Conservation (phyloP, 2,797 vertebrate species). For the Urocyon cinereoargenteus region DNA sequence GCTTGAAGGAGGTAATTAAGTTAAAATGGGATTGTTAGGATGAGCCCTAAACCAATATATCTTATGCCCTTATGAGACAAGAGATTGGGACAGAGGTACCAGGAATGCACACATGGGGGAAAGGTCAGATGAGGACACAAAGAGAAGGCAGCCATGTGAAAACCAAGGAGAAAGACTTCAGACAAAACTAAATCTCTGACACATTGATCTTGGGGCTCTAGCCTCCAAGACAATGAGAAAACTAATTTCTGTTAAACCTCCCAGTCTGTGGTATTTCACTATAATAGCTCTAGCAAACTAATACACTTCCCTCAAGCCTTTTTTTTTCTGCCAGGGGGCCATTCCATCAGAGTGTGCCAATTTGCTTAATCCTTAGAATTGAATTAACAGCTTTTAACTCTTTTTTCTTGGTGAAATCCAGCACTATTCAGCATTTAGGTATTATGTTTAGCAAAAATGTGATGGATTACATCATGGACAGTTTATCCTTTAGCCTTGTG, state of each 20-base stretch:
- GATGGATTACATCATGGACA: not conserved
- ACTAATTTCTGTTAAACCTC: not conserved
- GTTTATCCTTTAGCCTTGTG: not conserved
- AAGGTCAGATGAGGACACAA: not conserved
- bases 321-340: not conserved
- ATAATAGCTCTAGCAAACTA: not conserved
- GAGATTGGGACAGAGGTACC: not conserved
- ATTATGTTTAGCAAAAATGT: not conserved
- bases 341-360: not conserved
- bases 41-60: not conserved
- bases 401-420: not conserved
- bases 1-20: not conserved
- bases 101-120: not conserved
- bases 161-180: not conserved
- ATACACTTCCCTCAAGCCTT: not conserved
- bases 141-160: not conserved
- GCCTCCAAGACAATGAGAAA: not conserved
- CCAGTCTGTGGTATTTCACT: not conserved
- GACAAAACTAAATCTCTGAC: not conserved
- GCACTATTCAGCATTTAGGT: not conserved
- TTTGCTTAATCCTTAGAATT: not conserved
- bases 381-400: not conserved
- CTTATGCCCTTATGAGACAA: not conserved
- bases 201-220: not conserved
- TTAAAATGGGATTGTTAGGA: not conserved